Evolutionary conservation across 2,113 vertebrate genomes (phyloP), one percentile per base, ranked within the genome.

Genomic region (Martes martes): DNA sequence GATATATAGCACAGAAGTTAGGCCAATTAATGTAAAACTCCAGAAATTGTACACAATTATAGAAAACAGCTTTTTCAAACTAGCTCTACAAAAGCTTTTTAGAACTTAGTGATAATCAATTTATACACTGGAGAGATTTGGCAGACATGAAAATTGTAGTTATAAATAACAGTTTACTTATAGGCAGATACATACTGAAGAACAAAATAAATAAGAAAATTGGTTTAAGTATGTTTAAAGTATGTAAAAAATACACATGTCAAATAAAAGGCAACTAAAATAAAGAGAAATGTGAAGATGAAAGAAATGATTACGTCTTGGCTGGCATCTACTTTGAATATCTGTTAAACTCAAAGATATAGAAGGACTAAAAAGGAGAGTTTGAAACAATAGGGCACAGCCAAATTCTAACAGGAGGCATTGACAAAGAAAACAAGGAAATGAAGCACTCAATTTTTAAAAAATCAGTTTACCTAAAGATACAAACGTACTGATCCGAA

Each of bases 131-230:
- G 13, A 26, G 83, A 84, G 16, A 85, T 91, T 45, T 91, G 76
- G 59, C 39, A 89, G 69, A 52, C 82, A 85, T 33, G 71, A 83
- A 88, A 79, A 91, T 18, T 96, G 10, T 50, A 85, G 57, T 82
- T 85, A 90, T 76, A 92, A 97, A 31, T 79, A 74, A 76, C 36
- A 73, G 57, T 74, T 78, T 87, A 88, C 18, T 83, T 79, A 59
- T 0, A 28, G 69, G 59, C 52, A 95, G 7, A 92, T 80, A 76
- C 59, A 97, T 78, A 92, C 4, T 88, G 33, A 14, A 57, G 1
- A 81, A 94, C 24, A 65, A 88, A 96, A 91, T 91, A 28, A 84
- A 89, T 76, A 79, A 96, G 82, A 94, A 85, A 92, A 45, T 31
- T 73, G 28, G 31, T 57, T 95, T 36, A 36, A 36, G 36, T 36